phyloP scores from a whole-genome alignment of 2,888 invertebrate species.

The Epinotia brunnichana region DNA sequence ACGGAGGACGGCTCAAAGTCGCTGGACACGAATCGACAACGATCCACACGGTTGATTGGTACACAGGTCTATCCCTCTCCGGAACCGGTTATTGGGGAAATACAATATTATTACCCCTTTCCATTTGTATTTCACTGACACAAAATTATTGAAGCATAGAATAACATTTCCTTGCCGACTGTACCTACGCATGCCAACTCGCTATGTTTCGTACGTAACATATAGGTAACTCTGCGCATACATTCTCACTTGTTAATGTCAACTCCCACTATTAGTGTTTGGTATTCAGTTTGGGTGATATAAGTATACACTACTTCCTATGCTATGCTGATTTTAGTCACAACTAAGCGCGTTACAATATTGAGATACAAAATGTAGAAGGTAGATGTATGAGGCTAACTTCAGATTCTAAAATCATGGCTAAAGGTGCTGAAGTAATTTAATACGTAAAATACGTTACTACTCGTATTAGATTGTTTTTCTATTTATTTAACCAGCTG shows the following conservation, averaged over 20 bases:
- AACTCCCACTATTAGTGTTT: background rate
- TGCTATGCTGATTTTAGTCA: background rate
- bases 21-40: background rate
- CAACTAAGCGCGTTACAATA: too few relatives aligned
- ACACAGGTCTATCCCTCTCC: background rate
- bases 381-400: too few relatives aligned
- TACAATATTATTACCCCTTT: background rate
- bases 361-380: too few relatives aligned
- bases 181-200: background rate
- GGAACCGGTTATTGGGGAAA: background rate
- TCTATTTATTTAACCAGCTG: too few relatives aligned
- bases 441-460: too few relatives aligned
- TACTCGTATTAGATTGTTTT: too few relatives aligned
- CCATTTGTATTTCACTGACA: background rate
- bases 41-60: background rate
- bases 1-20: background rate
- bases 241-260: background rate
- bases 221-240: background rate
- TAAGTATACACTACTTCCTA: conserved; percentile 1
- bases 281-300: background rate
- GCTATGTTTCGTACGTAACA: background rate
- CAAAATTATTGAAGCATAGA: background rate
- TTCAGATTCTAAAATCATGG: too few relatives aligned
- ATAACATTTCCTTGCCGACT: background rate
- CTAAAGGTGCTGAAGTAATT: too few relatives aligned